Evolutionary conservation across 2,113 vertebrate species (phyloP), one percentile per base, ranked within the genome.

Genomic region (Argyrosomus japonicus): DNA sequence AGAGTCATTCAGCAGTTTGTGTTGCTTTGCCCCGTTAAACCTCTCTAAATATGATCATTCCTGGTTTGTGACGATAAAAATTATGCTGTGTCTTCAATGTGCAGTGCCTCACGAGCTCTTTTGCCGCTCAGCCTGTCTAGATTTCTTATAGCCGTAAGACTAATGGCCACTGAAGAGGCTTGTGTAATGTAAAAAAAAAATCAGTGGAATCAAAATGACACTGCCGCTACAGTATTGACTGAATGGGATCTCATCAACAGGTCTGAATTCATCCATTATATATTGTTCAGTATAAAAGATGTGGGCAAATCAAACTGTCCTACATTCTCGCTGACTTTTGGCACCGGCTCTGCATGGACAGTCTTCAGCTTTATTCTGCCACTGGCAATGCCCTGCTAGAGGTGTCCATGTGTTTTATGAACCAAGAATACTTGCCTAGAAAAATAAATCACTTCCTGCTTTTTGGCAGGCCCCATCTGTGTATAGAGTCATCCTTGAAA

Each of bases 381-480:
- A 18, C 0, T 32, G 50, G 77, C 58, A 65, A 64, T 32, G 60
- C 68, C 61, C 68, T 57, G 47, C 32, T 73, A 71, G 74, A 75
- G 56, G 54, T 45, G 61, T 48, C 79, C 75, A 48, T 81, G 81
- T 90, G 81, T 79, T 87, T 85, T 29, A 62, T 32, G 62, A 87
- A 83, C 65, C 83, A 64, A 47, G 69, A 83, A 76, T 9, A 60
- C 58, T 77, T 71, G 32, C 58, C 43, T 11, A 60, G 69, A 72
- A 61, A 71, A 84, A 73, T 17, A 84, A 83, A 72, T 72, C n/a
- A 70, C 73, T 68, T 81, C 75, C 75, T 75, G 53, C 9, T 71
- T 74, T 76, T 77, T 89, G 91, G 90, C 87, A 85, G 85, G 58
- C 48, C 79, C 93, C 94, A 94, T 95, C 93, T 94, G 94, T 77